Conservation (phyloP, 2,888 invertebrate genomes). For the Lasioglossum figueresi region DNA sequence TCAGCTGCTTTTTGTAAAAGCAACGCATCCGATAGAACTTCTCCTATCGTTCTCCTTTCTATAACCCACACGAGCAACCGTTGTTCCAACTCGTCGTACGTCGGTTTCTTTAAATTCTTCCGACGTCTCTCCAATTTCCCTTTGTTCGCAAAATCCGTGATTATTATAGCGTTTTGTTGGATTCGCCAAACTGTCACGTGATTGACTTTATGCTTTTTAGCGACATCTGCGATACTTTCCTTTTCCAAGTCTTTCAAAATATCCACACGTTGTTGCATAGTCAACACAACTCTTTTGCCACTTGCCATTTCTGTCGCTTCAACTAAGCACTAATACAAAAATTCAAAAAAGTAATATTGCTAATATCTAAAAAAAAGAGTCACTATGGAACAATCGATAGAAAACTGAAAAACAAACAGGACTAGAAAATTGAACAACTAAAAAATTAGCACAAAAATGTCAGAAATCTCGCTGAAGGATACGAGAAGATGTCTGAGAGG, state of each 20-base stretch:
- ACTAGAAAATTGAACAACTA: background rate
- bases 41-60: background rate
- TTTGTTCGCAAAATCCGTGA: background rate
- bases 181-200: background rate
- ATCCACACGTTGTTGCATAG: background rate
- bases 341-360: background rate
- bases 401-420: background rate
- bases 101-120: background rate
- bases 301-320: background rate
- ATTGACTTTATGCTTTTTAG: background rate
- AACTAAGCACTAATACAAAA: background rate
- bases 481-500: no score
- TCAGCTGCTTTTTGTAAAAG: background rate
- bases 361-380: background rate
- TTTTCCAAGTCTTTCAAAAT: background rate
- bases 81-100: background rate
- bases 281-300: background rate
- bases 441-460: background rate
- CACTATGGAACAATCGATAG: background rate
- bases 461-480: no score
- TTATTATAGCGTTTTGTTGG: background rate
- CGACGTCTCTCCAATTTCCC: background rate
- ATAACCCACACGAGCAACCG: background rate
- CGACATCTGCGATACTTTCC: background rate
- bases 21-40: background rate